These are phyloP conservation scores for Peromyscus aztecus DNA, from an alignment of 2,797 vertebrate species.

Conservation along the genomic window DNA sequence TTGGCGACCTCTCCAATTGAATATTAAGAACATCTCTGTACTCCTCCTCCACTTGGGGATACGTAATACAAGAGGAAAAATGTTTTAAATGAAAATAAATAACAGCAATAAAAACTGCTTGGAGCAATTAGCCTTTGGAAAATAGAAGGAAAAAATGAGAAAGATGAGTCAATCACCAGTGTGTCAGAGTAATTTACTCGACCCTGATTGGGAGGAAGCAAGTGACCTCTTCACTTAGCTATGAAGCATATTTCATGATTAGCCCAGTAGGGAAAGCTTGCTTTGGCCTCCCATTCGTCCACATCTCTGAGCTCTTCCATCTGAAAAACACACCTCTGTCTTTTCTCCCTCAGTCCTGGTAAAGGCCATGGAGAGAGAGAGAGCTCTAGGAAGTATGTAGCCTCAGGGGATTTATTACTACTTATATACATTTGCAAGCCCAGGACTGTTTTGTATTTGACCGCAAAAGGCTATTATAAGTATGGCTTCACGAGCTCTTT, in stretches of 20 bases:
- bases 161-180: too few relatives aligned
- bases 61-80: background rate
- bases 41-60: rapidly evolving
- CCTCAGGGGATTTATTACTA: background rate
- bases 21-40: background rate
- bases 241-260: background rate
- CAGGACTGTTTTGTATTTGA: background rate
- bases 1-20: background rate
- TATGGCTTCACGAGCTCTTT: background rate
- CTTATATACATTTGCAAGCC: background rate
- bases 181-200: background rate
- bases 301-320: background rate
- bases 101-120: background rate
- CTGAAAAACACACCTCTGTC: background rate
- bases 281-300: background rate
- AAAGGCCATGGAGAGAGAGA: background rate
- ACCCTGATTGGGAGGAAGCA: background rate
- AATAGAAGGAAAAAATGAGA: background rate
- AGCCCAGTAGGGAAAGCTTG: background rate
- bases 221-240: background rate
- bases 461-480: background rate
- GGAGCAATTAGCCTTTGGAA: background rate
- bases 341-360: background rate
- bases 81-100: background rate
- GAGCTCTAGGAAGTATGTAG: background rate